phyloP scores from a whole-genome alignment of 2,888 invertebrate genomes.

The Dione vanillae region DNA sequence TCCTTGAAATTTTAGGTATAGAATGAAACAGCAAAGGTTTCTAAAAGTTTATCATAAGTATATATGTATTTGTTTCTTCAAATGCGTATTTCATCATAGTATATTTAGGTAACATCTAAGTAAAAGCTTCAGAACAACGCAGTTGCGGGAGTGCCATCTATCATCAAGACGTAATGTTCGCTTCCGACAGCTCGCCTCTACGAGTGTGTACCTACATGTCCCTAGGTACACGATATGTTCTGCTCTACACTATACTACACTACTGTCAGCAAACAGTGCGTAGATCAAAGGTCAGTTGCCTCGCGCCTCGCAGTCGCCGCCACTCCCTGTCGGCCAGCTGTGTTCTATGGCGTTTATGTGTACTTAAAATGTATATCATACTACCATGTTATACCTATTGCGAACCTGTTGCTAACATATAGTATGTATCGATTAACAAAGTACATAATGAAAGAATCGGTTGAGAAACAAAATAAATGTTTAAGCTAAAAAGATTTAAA shows the following conservation, averaged over 20 bases:
- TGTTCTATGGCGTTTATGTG: not conserved
- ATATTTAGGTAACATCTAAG: not conserved
- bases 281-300: not conserved
- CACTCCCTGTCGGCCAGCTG: not conserved
- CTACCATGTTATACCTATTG: not conserved
- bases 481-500: not conserved
- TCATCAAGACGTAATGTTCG: constrained; percentile 10
- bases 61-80: no score
- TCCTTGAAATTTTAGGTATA: not conserved
- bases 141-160: not conserved
- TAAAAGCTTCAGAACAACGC: not conserved
- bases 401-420: no score
- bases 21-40: not conserved
- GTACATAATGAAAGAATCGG: not conserved
- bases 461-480: not conserved
- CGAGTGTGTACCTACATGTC: not conserved
- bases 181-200: constrained; percentile 11
- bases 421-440: not conserved
- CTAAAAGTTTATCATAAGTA: no score
- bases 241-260: not conserved
- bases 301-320: not conserved
- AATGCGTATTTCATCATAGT: not conserved
- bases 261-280: not conserved
- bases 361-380: not conserved
- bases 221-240: not conserved